phyloP scores from a whole-genome alignment of 2,888 invertebrate genomes.

The Morpho deidamia region DNA sequence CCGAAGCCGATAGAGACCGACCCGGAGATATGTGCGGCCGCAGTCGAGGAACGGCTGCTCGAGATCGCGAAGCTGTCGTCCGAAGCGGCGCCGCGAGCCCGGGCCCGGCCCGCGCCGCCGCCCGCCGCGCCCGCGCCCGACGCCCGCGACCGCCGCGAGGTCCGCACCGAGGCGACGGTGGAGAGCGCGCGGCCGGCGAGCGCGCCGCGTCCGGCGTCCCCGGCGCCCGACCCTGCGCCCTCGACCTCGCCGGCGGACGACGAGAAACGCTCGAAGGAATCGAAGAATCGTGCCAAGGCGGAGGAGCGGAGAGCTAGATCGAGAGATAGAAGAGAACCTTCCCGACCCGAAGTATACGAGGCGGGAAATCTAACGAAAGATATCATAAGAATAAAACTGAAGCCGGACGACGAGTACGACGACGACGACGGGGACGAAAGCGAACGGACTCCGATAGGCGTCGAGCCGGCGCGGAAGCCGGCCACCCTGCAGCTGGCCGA shows the following conservation, averaged over 20 bases:
- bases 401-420: slow-evolving; percentile 85
- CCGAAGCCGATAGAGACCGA: slow-evolving; percentile 83
- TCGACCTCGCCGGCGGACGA: slow-evolving; percentile 31
- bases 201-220: slow-evolving; percentile 27
- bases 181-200: slow-evolving; percentile 35
- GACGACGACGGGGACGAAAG: slow-evolving; percentile 54
- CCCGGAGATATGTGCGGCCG: slow-evolving; percentile 69
- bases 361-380: slow-evolving; percentile 52
- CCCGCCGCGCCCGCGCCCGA: slow-evolving; percentile 25
- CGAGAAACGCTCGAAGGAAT: slow-evolving; percentile 53
- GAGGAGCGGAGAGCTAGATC: slow-evolving; percentile 53
- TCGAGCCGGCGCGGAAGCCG: slow-evolving; percentile 74
- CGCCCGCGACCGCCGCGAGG: slow-evolving; percentile 53
- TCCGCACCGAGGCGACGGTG: slow-evolving; percentile 57
- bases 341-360: slow-evolving; percentile 48
- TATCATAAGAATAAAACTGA: slow-evolving; percentile 82
- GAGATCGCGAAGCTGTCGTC: slow-evolving; percentile 53
- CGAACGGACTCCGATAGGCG: slow-evolving; percentile 38
- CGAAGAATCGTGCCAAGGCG: slow-evolving; percentile 43
- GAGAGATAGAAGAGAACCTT: slow-evolving; percentile 47
- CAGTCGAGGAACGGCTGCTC: slow-evolving; percentile 60
- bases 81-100: slow-evolving; percentile 6
- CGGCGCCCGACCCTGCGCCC: slow-evolving; percentile 20
- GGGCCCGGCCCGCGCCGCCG: background rate
- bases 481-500: slow-evolving; percentile 74